A percentile compares a stretch with the other conserved stretches of the same genome.
phyloP scores from a whole-genome alignment of 2,888 invertebrate species.

The Campoplex nolae region DNA sequence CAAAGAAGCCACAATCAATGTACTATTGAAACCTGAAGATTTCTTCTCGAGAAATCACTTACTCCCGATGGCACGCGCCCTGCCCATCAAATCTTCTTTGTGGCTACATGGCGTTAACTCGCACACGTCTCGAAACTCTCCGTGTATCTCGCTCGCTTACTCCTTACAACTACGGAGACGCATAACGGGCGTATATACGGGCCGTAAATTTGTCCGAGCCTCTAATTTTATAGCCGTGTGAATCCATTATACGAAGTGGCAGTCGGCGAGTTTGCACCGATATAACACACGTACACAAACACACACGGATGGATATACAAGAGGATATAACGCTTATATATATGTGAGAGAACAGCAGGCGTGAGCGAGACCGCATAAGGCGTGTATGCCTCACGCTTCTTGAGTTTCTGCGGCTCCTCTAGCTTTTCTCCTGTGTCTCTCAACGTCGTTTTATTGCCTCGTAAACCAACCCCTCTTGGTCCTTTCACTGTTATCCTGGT shows the following conservation, averaged over 20 bases:
- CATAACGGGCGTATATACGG: slow-evolving; percentile 68
- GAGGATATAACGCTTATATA: slow-evolving; percentile 5
- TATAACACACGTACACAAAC: slow-evolving; percentile 65
- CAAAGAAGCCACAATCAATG: slow-evolving; percentile 36
- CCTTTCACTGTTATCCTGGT: slow-evolving; percentile 71
- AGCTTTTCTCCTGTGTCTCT: slow-evolving; percentile 69
- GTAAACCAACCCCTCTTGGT: slow-evolving; percentile 79
- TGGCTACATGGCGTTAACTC: slow-evolving; percentile 44
- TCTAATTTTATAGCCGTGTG: slow-evolving; percentile 83
- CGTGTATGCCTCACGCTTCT: slow-evolving; percentile 57
- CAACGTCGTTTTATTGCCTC: slow-evolving; percentile 83
- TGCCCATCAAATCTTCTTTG: slow-evolving; percentile 69
- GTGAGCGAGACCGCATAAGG: slow-evolving; percentile 65
- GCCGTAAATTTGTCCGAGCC: slow-evolving; percentile 82
- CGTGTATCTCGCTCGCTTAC: slow-evolving; percentile 52
- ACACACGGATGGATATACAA: background rate
- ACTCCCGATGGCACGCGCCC: slow-evolving; percentile 67
- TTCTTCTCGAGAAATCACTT: slow-evolving; percentile 59
- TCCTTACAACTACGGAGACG: slow-evolving; percentile 52
- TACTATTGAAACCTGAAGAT: slow-evolving; percentile 56
- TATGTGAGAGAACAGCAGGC: slow-evolving; percentile 37
- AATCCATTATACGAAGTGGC: slow-evolving; percentile 83
- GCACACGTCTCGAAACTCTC: slow-evolving; percentile 51
- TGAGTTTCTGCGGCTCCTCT: slow-evolving; percentile 52
- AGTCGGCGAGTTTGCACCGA: slow-evolving; percentile 76